Evolutionary conservation across 1,140 invertebrate genomes (phyloP).

Genomic region (Diorhabda sublineata): DNA sequence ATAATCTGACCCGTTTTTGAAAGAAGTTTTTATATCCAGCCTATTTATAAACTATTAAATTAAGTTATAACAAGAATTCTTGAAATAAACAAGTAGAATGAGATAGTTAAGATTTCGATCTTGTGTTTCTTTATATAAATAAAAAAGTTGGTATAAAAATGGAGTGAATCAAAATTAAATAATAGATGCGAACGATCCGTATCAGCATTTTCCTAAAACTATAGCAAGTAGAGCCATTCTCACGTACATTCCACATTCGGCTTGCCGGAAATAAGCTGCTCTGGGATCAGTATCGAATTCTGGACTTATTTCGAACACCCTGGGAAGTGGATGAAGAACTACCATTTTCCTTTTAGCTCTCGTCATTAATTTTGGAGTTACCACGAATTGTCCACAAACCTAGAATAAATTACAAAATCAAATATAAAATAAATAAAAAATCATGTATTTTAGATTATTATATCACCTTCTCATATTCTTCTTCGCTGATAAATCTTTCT

Average conservation of each 20-base stretch:
- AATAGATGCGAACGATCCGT: neutral
- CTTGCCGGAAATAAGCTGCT: slow-evolving; percentile 97
- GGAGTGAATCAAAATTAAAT: neutral
- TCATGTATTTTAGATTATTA: neutral
- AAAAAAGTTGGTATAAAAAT: neutral
- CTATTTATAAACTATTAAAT: too few relatives aligned
- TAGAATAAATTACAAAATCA: slow-evolving; percentile 45
- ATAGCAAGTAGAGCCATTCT: slow-evolving; percentile 95
- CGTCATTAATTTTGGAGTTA: slow-evolving; percentile 95
- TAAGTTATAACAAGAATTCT: too few relatives aligned
- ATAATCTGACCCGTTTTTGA: too few relatives aligned
- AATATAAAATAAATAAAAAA: too few relatives aligned
- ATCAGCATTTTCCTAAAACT: slow-evolving; percentile 63
- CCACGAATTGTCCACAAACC: slow-evolving; percentile 80
- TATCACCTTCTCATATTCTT: slow-evolving; percentile 82
- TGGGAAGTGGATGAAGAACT: slow-evolving; percentile 96
- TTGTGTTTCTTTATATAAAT: too few relatives aligned
- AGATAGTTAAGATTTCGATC: too few relatives aligned
- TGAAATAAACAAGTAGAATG: too few relatives aligned
- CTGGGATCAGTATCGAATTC: slow-evolving; percentile 94
- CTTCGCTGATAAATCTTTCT: slow-evolving; percentile 80
- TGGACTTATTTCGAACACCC: slow-evolving; percentile 89
- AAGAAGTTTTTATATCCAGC: too few relatives aligned
- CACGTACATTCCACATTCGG: slow-evolving; percentile 96
- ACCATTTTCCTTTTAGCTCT: slow-evolving; percentile 89